Evolutionary conservation across 2,113 vertebrate species (phyloP).

Genomic region (Nerophis lumbriciformis): DNA sequence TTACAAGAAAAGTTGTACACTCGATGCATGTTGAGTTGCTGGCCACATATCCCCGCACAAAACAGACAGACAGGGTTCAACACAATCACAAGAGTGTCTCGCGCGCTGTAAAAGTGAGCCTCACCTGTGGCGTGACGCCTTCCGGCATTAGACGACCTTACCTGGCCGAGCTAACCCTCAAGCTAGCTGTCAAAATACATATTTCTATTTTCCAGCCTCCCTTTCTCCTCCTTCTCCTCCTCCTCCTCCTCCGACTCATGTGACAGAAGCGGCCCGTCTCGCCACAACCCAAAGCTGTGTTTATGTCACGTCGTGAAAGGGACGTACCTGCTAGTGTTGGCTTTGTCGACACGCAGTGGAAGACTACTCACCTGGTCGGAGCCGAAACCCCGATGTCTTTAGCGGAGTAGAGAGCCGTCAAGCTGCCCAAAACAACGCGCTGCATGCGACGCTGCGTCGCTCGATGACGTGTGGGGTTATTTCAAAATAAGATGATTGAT

Average conservation of each 20-base stretch:
- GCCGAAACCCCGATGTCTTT: slow-evolving; percentile 7
- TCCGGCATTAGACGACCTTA: slow-evolving; percentile 12
- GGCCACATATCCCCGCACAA: slow-evolving; percentile 7
- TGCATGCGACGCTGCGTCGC: background rate
- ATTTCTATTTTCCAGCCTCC: slow-evolving; percentile 28
- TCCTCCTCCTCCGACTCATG: slow-evolving; percentile 45
- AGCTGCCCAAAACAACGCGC: background rate
- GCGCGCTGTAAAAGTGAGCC: background rate
- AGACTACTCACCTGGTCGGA: slow-evolving; percentile 42
- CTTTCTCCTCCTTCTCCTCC: slow-evolving; percentile 22
- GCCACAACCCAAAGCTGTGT: background rate
- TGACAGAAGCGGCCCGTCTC: slow-evolving; percentile 44
- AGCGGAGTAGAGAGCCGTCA: slow-evolving; percentile 22
- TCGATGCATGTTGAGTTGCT: slow-evolving; percentile 30
- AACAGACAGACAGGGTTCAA: background rate
- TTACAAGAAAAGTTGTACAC: background rate
- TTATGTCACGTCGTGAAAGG: too few species aligned
- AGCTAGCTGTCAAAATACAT: slow-evolving; percentile 55
- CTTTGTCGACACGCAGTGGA: background rate
- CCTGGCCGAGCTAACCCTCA: slow-evolving; percentile 36
- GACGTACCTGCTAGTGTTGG: background rate
- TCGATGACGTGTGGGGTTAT: background rate
- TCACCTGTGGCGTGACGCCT: background rate
- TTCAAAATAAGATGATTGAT: slow-evolving; percentile 41
- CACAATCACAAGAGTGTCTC: slow-evolving; percentile 12